A percentile compares a stretch with the other conserved stretches of the same genome.
Evolutionary conservation across 2,113 vertebrate species (phyloP).

Genomic region (Myiozetetes cayanensis): DNA sequence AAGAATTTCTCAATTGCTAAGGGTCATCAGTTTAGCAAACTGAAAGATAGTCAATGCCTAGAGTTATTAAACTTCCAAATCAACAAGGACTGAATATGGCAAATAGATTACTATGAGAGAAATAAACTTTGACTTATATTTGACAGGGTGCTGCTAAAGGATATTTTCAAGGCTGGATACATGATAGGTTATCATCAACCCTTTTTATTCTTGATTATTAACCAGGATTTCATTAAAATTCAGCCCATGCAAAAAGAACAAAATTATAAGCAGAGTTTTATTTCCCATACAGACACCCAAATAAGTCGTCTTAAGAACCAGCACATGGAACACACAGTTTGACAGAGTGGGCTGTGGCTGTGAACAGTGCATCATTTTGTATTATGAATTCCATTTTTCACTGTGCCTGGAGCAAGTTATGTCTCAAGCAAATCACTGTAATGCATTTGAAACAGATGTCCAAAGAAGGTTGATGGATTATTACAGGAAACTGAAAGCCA

Average conservation of each 20-base stretch:
- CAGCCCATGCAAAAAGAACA: not conserved
- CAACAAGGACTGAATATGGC: not conserved
- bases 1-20: not conserved
- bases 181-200: not conserved
- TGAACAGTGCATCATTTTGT: not conserved
- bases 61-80: not conserved
- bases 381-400: not conserved
- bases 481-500: not conserved
- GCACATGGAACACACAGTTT: not conserved
- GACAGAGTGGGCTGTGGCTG: not conserved
- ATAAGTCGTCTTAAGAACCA: not conserved
- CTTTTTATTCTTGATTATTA: not conserved
- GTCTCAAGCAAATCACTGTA: not conserved
- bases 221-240: not conserved
- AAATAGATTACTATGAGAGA: not conserved
- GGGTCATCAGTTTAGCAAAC: not conserved
- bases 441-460: not conserved
- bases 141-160: conserved; percentile 25
- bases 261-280: not conserved
- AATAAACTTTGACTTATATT: conserved; percentile 1
- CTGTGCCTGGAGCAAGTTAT: not conserved
- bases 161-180: not conserved
- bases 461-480: not conserved
- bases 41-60: not conserved
- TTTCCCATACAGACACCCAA: not conserved